Evolutionary conservation across 2,888 invertebrate species (phyloP), one percentile per base, ranked within the genome.

Genomic region (Pinctada fucata): DNA sequence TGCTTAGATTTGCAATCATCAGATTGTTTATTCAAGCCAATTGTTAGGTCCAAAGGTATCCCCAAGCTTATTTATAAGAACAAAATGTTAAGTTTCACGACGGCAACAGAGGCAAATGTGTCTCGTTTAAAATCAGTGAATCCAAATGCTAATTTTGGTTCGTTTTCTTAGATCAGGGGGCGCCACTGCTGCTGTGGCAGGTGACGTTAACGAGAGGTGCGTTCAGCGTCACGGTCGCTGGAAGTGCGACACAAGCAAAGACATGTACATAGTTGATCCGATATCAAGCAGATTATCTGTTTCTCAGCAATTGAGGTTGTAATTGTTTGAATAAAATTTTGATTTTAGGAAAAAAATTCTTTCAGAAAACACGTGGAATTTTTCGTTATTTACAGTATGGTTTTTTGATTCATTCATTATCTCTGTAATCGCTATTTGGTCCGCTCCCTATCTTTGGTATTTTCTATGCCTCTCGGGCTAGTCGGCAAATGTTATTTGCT

Each of bases 21-120:
- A 49, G 16, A n/a, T 64, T 82, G 64, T 69, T 65, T 82, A 16
- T 84, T 82, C 58, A 75, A 75, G 31, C 81, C 84, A 16, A 64
- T 76, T 52, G 78, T 79, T 72, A 68, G 78, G 50, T 76, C 78
- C 2, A 70, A 65, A 10, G 8, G 10, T 50, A 48, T 63, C 31
- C 68, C 72, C 49, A 78, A 72, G 63, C 66, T 83, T 2, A 78
- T 82, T 64, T 75, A 73, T 31, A 79, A 82, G 72, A 58, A 80
- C 50, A 82, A 83, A 72, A 71, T 63, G n/a, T 58, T 83, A 6
- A 81, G 83, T 72, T 83, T 81, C 52, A 76, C 83, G 13, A 50
- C 78, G 58, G 80, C 80, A 49, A 74, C 73, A 31, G 76, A 79
- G 63, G 72, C 67, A 51, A 70, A 81, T 16, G 6, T 81, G 8